These are phyloP conservation scores for Gila robusta DNA, from an alignment of 2,797 vertebrate species.

Conservation along the genomic window DNA sequence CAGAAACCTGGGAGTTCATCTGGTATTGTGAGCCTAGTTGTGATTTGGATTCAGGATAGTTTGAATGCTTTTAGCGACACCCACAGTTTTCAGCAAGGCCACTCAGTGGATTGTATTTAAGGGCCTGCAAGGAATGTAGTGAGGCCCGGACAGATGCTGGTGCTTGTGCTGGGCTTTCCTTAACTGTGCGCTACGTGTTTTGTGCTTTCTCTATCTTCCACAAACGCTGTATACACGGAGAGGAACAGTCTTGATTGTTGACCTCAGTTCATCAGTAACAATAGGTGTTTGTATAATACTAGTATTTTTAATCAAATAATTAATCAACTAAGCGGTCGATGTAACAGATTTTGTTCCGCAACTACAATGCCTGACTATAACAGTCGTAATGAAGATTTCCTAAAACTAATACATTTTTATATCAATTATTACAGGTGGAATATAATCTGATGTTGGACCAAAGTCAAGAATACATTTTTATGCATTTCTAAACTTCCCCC, in stretches of 20 bases:
- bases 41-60: constrained; percentile 25
- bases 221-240: background rate
- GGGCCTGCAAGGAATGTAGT: constrained; percentile 18
- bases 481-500: background rate
- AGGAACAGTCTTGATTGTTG: constrained; percentile 18
- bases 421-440: background rate
- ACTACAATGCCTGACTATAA: background rate
- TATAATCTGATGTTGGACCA: background rate
- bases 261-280: constrained; percentile 7
- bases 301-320: background rate
- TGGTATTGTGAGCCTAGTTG: background rate
- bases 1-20: background rate
- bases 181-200: constrained; percentile 8
- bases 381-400: background rate
- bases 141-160: constrained; percentile 46
- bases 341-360: background rate
- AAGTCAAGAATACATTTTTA: background rate
- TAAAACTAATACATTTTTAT: background rate
- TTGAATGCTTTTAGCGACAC: constrained; percentile 16
- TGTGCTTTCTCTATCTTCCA: constrained; percentile 31
- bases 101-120: constrained; percentile 25
- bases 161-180: constrained; percentile 36
- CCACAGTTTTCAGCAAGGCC: constrained; percentile 3
- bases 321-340: background rate
- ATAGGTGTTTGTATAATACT: background rate